Evolutionary conservation across 2,113 vertebrate species (phyloP).

Genomic region (Elephantulus edwardii): DNA sequence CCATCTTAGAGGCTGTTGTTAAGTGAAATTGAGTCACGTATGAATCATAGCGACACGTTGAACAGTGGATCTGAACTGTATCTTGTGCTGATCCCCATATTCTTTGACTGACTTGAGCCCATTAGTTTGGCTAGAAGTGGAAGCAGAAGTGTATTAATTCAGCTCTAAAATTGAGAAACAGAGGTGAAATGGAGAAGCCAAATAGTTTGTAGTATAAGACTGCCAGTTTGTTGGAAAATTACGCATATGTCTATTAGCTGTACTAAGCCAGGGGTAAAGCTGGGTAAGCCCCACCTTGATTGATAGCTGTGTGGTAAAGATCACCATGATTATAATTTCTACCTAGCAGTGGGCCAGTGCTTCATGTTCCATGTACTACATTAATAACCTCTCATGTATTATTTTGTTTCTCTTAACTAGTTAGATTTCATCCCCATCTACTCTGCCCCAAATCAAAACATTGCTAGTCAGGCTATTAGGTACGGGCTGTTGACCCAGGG

Average conservation of each 20-base stretch:
- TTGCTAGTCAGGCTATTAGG: neutral
- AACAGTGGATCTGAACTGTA: no score
- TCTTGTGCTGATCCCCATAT: no score
- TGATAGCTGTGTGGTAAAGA: neutral
- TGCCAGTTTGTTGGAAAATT: slow-evolving; percentile 1
- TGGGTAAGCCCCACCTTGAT: neutral
- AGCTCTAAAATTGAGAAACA: neutral
- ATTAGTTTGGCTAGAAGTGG: neutral
- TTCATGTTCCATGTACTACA: neutral
- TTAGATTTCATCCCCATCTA: neutral
- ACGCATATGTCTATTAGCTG: neutral
- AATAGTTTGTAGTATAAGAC: neutral
- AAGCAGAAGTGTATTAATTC: neutral
- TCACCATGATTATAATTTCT: neutral
- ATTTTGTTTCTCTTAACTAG: neutral
- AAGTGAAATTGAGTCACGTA: no score
- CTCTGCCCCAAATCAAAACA: neutral
- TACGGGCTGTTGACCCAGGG: neutral
- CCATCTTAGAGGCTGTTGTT: neutral
- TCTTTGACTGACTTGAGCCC: neutral
- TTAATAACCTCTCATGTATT: neutral
- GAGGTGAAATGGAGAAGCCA: neutral
- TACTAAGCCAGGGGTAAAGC: neutral
- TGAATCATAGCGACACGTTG: no score
- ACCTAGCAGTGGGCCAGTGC: neutral